Conservation (phyloP, 2,113 vertebrate species). For the Phrynosoma blainvillii region DNA sequence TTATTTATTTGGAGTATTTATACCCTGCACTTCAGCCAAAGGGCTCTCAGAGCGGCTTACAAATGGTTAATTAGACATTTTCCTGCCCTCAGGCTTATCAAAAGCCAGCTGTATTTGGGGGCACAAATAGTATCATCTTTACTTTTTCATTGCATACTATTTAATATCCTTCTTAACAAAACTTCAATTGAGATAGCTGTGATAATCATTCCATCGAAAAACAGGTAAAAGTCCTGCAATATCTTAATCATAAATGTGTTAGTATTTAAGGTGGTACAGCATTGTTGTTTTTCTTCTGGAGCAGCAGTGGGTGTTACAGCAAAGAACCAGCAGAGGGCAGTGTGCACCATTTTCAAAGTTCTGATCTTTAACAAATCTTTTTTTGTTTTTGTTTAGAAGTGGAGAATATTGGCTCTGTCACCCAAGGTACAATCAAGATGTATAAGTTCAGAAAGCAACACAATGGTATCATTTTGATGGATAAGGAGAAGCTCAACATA, state of each 20-base stretch:
- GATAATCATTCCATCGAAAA: background rate
- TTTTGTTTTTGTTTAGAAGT: background rate
- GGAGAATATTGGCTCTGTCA: rapidly evolving
- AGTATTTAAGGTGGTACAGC: background rate
- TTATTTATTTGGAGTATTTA: no score
- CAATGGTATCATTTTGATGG: background rate
- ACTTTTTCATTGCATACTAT: background rate
- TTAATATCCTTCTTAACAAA: background rate
- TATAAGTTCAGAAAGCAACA: background rate
- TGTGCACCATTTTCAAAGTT: constrained; percentile 40
- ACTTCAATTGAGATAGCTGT: background rate
- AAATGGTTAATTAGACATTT: no score
- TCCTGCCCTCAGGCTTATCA: background rate
- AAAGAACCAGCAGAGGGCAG: constrained; percentile 64
- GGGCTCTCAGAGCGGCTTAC: no score
- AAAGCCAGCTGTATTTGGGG: background rate
- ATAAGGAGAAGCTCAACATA: background rate
- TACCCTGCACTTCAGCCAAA: no score
- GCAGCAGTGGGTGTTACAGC: rapidly evolving
- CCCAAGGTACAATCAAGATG: background rate
- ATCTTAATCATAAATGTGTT: background rate
- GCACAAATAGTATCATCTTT: background rate
- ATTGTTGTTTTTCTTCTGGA: background rate
- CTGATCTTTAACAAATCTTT: background rate
- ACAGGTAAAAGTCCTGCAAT: background rate